phyloP scores from a whole-genome alignment of 2,797 vertebrate species.

The Nasua narica region DNA sequence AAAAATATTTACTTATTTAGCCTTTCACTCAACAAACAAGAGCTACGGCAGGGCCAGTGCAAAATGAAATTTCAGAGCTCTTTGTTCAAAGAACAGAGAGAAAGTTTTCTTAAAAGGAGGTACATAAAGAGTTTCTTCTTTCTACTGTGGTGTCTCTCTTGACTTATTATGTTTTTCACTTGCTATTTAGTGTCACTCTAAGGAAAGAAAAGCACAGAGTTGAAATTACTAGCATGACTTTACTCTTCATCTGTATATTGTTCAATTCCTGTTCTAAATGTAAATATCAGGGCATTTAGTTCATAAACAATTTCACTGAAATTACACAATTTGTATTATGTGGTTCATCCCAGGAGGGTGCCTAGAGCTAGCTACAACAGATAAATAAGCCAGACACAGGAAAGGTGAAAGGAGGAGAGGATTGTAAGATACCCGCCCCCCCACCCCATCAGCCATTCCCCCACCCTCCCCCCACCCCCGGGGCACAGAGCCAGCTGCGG shows the following conservation, averaged over 20 bases:
- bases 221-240: not conserved
- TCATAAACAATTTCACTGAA: not conserved
- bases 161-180: not conserved
- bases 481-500: not conserved
- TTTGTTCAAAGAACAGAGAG: not conserved
- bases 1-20: not conserved
- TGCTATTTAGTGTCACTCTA: not conserved
- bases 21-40: not conserved
- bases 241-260: not conserved
- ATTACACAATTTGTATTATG: not conserved
- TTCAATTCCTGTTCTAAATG: not conserved
- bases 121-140: not conserved
- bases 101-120: not conserved
- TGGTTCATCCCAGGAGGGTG: not conserved
- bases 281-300: not conserved
- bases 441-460: no score
- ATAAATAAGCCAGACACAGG: not conserved
- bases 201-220: not conserved
- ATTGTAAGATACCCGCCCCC: not conserved
- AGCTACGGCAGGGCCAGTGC: not conserved
- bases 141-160: not conserved
- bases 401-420: not conserved
- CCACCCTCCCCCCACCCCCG: fast-evolving
- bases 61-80: not conserved
- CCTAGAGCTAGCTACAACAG: not conserved